Conservation (phyloP, 2,113 vertebrate species). For the Fregata magnificens region DNA sequence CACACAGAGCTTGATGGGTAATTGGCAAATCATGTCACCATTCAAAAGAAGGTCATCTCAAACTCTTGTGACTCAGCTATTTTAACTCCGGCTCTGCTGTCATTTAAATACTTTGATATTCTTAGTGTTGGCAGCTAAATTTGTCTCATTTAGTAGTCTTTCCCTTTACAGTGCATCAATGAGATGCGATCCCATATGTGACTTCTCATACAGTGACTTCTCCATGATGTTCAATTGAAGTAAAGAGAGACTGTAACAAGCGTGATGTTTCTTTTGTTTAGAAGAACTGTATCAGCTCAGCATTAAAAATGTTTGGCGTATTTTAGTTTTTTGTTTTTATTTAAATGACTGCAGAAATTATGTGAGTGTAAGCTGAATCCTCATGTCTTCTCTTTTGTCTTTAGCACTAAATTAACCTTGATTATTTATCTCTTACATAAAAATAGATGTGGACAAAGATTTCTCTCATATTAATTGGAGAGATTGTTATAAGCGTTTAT, state of each 20-base stretch:
- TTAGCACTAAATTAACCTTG: neutral
- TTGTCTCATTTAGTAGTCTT: neutral
- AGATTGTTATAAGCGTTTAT: neutral
- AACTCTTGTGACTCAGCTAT: neutral
- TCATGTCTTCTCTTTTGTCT: neutral
- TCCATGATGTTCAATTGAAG: neutral
- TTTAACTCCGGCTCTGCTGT: constrained; percentile 7
- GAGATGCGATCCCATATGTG: neutral
- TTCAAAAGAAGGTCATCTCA: constrained; percentile 38
- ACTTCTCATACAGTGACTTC: neutral
- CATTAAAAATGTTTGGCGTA: neutral
- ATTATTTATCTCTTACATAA: neutral
- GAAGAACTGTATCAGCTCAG: neutral
- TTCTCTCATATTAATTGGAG: neutral
- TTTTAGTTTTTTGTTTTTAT: neutral
- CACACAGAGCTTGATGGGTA: neutral
- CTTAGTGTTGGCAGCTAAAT: neutral
- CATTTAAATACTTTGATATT: constrained; percentile 19
- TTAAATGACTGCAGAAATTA: neutral
- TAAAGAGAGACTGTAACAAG: neutral
- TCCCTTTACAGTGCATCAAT: neutral
- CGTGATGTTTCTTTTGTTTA: neutral
- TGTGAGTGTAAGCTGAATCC: neutral
- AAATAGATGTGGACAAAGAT: neutral
- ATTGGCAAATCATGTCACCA: constrained; percentile 30